Evolutionary conservation across 2,113 vertebrate species (phyloP), one percentile per base, ranked within the genome.

Genomic region (Callospermophilus lateralis): DNA sequence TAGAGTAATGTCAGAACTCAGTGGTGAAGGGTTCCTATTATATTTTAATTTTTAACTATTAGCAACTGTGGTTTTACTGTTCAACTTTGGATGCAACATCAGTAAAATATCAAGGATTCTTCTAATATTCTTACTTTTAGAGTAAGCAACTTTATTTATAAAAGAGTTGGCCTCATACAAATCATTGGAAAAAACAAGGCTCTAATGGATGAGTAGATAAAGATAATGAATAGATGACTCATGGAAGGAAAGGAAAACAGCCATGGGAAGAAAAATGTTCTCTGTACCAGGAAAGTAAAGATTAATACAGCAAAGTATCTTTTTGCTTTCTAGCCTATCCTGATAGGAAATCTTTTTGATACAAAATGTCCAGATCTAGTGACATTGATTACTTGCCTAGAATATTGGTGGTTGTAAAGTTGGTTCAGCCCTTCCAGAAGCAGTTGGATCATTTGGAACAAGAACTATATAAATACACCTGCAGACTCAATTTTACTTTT

Each of bases 31-130:
- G 28, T 67, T 90, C 61, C 42, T 84, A 79, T 24, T 84, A 90
- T 95, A 94, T 93, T 92, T 97, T 89, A 86, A 91, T 93, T 96
- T 94, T 85, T 70, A 70, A 81, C 34, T 92, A 61, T 96, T 83
- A 78, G 81, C 79, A 61, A 73, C 61, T 72, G 55, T 86, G 55
- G 76, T 83, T 92, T 96, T 8, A 74, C 37, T 77, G 0, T 83
- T 90, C n/a, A 63, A 42, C 58, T 74, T 94, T 76, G 8, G 22
- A 63, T 93, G 16, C 83, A 89, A 76, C 51, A 87, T 87, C 84
- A 93, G 93, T 72, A 96, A 95, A 97, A 84, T 93, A 48, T 92
- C 72, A 84, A 89, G 58, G 70, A 72, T 81, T 58, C 8, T 53
- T 89, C 48, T 85, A 67, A 63, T 90, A 86, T 37, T 92, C 42